These are phyloP conservation scores for Andrena bucephala DNA, from an alignment of 2,888 invertebrate species.

Conservation along the genomic window DNA sequence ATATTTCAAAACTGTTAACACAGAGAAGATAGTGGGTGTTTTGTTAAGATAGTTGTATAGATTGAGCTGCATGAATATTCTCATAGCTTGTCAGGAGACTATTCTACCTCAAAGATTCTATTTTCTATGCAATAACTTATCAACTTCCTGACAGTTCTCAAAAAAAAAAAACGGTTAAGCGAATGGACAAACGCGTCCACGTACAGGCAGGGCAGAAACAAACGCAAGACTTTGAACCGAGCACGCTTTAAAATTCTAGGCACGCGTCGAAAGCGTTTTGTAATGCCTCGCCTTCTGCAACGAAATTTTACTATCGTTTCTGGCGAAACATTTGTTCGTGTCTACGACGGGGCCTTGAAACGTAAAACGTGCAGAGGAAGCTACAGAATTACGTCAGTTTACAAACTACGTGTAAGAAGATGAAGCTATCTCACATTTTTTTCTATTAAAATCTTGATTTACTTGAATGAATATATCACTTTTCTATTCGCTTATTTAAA, in stretches of 20 bases:
- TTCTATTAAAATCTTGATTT: no score
- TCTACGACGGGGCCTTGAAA: constrained; percentile 22
- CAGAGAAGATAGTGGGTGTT: no score
- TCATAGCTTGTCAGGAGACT: not conserved
- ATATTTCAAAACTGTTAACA: not conserved
- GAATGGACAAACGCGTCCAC: constrained; percentile 9
- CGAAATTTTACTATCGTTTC: constrained; percentile 26
- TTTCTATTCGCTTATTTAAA: no score
- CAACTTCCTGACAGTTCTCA: not conserved
- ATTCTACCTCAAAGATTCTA: not conserved
- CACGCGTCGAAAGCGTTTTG: constrained; percentile 26
- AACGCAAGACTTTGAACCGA: constrained; percentile 11
- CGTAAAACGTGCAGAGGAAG: not conserved
- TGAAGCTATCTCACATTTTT: no score
- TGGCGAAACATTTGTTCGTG: constrained; percentile 11
- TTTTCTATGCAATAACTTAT: not conserved
- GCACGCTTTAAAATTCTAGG: constrained; percentile 1
- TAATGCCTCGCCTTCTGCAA: constrained; percentile 23
- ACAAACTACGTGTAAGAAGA: not conserved
- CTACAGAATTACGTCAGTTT: not conserved
- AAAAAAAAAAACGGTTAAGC: not conserved
- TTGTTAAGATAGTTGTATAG: not conserved
- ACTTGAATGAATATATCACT: no score
- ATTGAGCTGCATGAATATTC: not conserved
- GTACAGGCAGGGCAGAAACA: constrained; percentile 3